Conservation (phyloP, 1,140 invertebrate genomes). For the Orchesella cincta region DNA sequence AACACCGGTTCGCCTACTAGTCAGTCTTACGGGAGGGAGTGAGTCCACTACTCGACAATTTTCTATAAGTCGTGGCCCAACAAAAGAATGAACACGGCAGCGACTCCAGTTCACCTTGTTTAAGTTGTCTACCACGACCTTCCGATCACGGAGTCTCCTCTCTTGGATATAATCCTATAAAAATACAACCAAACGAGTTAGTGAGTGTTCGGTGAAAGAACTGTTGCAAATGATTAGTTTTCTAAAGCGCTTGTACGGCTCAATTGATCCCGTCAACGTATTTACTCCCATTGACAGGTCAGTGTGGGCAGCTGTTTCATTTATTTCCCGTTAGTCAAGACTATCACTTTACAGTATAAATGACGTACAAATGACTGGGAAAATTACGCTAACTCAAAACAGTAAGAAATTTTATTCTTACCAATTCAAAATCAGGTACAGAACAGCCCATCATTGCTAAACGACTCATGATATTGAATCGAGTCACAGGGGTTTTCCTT, state of each 20-base stretch:
- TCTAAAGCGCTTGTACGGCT: constrained; percentile 3
- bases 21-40: constrained; percentile 28
- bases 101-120: constrained; percentile 32
- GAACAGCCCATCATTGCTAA: background rate
- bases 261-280: constrained; percentile 23
- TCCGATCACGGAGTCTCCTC: constrained; percentile 30
- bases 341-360: background rate
- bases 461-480: background rate
- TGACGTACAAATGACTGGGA: constrained; percentile 16
- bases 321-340: constrained; percentile 34
- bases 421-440: constrained; percentile 24
- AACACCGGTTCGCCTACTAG: background rate
- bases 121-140: constrained; percentile 30
- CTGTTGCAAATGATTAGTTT: background rate
- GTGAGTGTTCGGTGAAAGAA: no score
- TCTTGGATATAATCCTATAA: constrained; percentile 35
- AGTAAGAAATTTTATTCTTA: background rate
- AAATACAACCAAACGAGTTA: background rate
- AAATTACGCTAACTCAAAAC: background rate
- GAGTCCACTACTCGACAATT: constrained; percentile 20
- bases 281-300: constrained; percentile 21
- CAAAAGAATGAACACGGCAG: constrained; percentile 28
- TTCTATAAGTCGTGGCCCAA: background rate
- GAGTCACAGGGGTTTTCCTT: background rate
- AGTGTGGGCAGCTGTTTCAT: constrained; percentile 34